A percentile compares a stretch with the other conserved stretches of the same genome.
Conservation (phyloP, 2,888 invertebrate genomes). For the Eupithecia tripunctaria region DNA sequence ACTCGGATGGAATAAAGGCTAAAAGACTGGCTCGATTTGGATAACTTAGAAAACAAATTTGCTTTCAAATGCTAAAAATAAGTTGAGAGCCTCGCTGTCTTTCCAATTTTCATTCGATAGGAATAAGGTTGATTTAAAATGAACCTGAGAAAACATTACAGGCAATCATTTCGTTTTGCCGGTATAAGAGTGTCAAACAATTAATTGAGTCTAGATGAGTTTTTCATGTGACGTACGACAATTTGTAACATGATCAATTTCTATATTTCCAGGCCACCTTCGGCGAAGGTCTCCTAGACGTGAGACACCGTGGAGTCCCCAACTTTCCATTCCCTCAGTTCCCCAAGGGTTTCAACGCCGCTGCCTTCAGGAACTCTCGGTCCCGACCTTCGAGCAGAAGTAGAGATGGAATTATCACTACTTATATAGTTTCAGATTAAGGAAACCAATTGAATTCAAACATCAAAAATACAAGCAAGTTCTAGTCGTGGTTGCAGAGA, state of each 20-base stretch:
- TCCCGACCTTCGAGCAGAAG: slow-evolving; percentile 50
- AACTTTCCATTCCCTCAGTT: slow-evolving; percentile 71
- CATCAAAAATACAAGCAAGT: not conserved
- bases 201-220: not conserved
- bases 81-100: too few species aligned
- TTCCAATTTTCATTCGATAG: not conserved
- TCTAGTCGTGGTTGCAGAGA: slow-evolving; percentile 7
- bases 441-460: not conserved
- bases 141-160: too few species aligned
- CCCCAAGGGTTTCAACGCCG: slow-evolving; percentile 64
- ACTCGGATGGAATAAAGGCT: not conserved
- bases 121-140: too few species aligned
- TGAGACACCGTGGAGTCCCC: slow-evolving; percentile 72
- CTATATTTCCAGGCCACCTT: slow-evolving; percentile 62
- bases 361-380: slow-evolving; percentile 63
- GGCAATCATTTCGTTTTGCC: not conserved
- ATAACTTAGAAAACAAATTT: too few species aligned
- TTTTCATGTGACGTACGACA: not conserved
- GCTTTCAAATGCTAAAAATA: too few species aligned
- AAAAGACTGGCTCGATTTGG: not conserved
- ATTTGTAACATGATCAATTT: not conserved
- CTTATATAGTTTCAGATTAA: slow-evolving; percentile 67
- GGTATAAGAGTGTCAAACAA: not conserved
- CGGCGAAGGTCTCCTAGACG: slow-evolving; percentile 70
- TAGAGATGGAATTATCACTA: slow-evolving; percentile 67